Percentiles rank a stretch among this genome's conserved stretches.
Conservation (phyloP, 2,113 vertebrate species). For the Aleadryas rufinucha region DNA sequence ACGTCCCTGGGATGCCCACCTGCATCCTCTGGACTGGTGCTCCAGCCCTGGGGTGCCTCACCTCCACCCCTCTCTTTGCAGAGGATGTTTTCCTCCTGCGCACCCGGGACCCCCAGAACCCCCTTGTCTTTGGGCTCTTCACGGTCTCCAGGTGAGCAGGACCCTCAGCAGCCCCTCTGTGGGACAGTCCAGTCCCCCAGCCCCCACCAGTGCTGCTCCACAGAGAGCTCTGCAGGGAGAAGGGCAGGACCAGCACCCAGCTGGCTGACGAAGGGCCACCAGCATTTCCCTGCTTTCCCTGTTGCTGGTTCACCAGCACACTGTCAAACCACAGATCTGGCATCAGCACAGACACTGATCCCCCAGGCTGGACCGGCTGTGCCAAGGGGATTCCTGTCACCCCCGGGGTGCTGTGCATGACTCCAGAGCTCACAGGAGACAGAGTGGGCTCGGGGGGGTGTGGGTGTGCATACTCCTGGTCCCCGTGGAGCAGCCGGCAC, state of each 20-base stretch:
- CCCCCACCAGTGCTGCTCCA: neutral
- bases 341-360: fast-evolving
- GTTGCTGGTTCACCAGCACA: neutral
- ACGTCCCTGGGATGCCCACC: fast-evolving
- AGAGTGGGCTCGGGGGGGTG: fast-evolving
- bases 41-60: neutral
- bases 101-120: conserved; percentile 80
- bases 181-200: neutral
- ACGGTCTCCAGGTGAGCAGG: conserved; percentile 80
- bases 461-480: fast-evolving
- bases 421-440: neutral
- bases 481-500: fast-evolving
- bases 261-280: neutral
- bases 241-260: neutral
- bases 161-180: neutral
- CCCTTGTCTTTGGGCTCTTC: conserved; percentile 83
- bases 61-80: conserved; percentile 5
- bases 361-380: neutral
- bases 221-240: neutral
- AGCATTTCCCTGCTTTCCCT: neutral
- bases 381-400: neutral
- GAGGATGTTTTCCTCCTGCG: conserved; percentile 85
- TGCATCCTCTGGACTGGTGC: neutral
- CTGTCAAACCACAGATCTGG: neutral
- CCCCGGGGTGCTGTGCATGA: fast-evolving